Evolutionary conservation across 2,113 vertebrate genomes (phyloP), one percentile per base, ranked within the genome.

Genomic region (Ellobius talpinus): DNA sequence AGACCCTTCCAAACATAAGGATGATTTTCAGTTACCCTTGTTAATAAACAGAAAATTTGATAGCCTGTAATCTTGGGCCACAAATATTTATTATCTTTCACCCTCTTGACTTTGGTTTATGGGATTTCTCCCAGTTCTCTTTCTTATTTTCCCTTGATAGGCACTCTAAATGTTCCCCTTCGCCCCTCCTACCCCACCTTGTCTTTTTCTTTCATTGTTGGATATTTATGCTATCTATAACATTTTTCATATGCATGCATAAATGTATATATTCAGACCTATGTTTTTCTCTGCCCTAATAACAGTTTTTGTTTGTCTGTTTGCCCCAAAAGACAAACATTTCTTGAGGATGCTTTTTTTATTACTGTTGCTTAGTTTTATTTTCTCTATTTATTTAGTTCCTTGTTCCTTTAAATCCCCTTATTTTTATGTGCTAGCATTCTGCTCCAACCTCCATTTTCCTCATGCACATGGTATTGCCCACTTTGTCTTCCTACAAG

Each of bases 21-120:
- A 81, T 81, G 66, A 65, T 63, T 5, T 93, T 82, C 23, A 89
- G 14, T 92, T 92, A 39, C 11, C 14, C 33, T 58, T 82, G 9
- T 31, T 76, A 17, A 90, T 73, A 95, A 92, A 66, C 4, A 93
- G n/a, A 47, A 90, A 66, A 78, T 31, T 87, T 78, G 52, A 52
- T 16, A 90, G 3, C 13, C 12, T 47, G 61, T 29, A 92, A 79
- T 52, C 7, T 73, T 47, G 11, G 7, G 5, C 68, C 16, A 89
- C 1, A 66, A 52, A 21, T 1, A 21, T 61, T 61, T 21, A 21
- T 61, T 21, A 61, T n/a, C 58, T 26, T 86, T 96, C 1, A 93
- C 7, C 0, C 29, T 61, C 7, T 79, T 39, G 13, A 63, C 55
- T 91, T 82, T 73, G 65, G 68, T 66, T 89, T 17, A 88, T 87